A percentile compares a stretch with the other conserved stretches of the same genome.
phyloP scores from a whole-genome alignment of 2,797 vertebrate genomes.

The Sebastolobus alascanus region DNA sequence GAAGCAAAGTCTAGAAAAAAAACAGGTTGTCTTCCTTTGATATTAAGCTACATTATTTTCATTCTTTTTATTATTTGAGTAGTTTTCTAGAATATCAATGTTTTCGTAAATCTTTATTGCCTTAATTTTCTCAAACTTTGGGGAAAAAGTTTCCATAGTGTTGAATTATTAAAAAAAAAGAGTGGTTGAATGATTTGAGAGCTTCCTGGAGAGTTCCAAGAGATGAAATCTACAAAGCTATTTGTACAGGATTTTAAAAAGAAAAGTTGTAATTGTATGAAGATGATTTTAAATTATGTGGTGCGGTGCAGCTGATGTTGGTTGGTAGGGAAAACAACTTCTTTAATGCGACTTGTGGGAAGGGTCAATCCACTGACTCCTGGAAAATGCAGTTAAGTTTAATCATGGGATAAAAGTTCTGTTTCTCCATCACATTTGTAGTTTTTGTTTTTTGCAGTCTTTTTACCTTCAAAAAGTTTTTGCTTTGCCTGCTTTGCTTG shows the following conservation, averaged over 20 bases:
- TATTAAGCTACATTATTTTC: constrained; percentile 92
- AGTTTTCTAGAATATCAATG: constrained; percentile 94
- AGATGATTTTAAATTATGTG: constrained; percentile 93
- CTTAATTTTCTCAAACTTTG: constrained; percentile 98
- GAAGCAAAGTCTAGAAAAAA: constrained; percentile 85
- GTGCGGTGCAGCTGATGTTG: constrained; percentile 88
- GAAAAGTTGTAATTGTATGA: constrained; percentile 92
- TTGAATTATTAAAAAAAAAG: constrained; percentile 87
- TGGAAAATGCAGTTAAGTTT: constrained; percentile 88
- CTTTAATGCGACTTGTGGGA: constrained; percentile 56
- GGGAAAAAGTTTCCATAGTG: constrained; percentile 89
- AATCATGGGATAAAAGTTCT: constrained; percentile 83
- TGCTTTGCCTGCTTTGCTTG: constrained; percentile 95
- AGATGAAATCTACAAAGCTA: constrained; percentile 86
- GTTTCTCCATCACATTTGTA: constrained; percentile 91
- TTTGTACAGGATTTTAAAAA: constrained; percentile 91
- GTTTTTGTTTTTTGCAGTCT: constrained; percentile 84
- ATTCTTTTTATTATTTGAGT: constrained; percentile 88
- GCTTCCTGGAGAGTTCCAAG: constrained; percentile 77
- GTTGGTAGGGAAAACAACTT: constrained; percentile 64
- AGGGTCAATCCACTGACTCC: constrained; percentile 59
- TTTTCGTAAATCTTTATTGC: constrained; percentile 99
- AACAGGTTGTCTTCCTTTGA: constrained; percentile 94
- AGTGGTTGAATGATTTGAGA: constrained; percentile 66
- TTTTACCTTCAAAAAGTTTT: constrained; percentile 90